These are phyloP conservation scores for Tetragonula clypearis DNA, from an alignment of 1,140 invertebrate genomes.

Conservation along the genomic window DNA sequence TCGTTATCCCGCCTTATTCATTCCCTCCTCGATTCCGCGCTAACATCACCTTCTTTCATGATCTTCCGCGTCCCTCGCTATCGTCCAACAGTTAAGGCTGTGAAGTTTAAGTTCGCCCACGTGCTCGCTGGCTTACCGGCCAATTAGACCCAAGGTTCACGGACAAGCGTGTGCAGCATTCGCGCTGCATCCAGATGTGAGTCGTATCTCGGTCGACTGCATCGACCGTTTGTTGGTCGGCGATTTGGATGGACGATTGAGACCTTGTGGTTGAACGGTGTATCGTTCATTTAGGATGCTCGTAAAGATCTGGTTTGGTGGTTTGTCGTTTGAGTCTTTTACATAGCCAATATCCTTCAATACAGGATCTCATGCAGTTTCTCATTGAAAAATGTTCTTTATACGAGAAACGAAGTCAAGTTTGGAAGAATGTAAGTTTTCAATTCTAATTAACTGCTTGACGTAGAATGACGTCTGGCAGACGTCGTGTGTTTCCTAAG, in stretches of 20 bases:
- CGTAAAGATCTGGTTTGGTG: not conserved
- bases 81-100: constrained; percentile 52
- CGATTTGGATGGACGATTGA: not conserved
- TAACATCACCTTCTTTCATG: not conserved
- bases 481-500: too few relatives aligned
- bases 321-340: not conserved
- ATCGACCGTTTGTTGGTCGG: constrained; percentile 15
- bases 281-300: not conserved
- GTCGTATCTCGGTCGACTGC: not conserved
- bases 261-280: not conserved
- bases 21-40: not conserved
- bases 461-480: too few relatives aligned
- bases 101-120: constrained; percentile 66
- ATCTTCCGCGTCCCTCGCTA: constrained; percentile 14
- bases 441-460: too few relatives aligned
- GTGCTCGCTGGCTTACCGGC: constrained; percentile 40
- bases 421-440: too few relatives aligned
- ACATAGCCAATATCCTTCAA: too few relatives aligned
- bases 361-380: too few relatives aligned
- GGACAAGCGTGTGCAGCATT: constrained; percentile 13
- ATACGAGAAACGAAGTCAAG: too few relatives aligned
- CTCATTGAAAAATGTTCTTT: too few relatives aligned
- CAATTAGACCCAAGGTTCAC: constrained; percentile 54
- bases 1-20: constrained; percentile 18
- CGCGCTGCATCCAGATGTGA: not conserved